phyloP scores from a whole-genome alignment of 1,140 invertebrate genomes.

The Hetaerina americana region DNA sequence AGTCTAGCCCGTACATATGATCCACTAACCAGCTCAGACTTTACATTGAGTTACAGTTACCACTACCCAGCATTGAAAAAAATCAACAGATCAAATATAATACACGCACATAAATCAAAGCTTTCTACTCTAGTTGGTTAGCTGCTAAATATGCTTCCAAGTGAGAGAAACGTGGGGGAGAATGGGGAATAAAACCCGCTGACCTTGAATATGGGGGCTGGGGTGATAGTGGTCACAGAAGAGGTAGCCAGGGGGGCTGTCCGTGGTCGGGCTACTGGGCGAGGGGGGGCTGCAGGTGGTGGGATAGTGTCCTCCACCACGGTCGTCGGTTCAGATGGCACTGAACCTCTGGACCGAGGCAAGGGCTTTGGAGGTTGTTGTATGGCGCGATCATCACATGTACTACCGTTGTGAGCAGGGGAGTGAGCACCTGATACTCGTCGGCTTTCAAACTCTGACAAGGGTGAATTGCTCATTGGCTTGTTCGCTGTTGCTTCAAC shows the following conservation, averaged over 20 bases:
- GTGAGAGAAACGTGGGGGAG: no score
- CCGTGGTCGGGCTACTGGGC: slow-evolving; percentile 57
- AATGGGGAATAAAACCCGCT: slow-evolving; percentile 20
- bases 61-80: no score
- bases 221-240: no score
- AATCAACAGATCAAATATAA: no score
- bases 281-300: slow-evolving; percentile 24
- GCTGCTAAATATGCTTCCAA: no score
- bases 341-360: slow-evolving; percentile 49
- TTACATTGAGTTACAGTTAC: no score
- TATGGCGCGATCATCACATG: slow-evolving; percentile 13
- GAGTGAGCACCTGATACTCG: neutral
- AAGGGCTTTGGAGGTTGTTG: slow-evolving; percentile 56
- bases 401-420: neutral
- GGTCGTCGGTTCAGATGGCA: slow-evolving; percentile 31
- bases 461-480: no score
- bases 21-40: no score
- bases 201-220: neutral
- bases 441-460: neutral
- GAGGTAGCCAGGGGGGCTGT: slow-evolving; percentile 31
- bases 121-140: no score
- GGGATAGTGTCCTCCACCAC: neutral
- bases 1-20: no score
- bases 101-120: no score
- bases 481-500: neutral